A percentile compares a stretch with the other conserved stretches of the same genome.
Evolutionary conservation across 1,140 invertebrate species (phyloP).

Genomic region (Hirudo medicinalis): DNA sequence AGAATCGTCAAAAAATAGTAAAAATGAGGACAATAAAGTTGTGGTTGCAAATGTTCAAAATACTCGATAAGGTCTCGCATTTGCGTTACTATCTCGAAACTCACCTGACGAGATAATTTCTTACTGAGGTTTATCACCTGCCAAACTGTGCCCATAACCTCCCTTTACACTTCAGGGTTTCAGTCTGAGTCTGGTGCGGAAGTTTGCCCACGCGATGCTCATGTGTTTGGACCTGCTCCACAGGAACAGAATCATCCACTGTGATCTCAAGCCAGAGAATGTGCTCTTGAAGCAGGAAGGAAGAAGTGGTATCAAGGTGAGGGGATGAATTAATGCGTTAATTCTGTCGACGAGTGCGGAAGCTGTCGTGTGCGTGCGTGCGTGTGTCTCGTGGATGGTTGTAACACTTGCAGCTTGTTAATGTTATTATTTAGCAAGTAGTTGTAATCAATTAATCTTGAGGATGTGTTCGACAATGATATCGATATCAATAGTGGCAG

Average conservation of each 20-base stretch:
- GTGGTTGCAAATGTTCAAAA: too few species aligned
- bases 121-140: background rate
- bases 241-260: slow-evolving; percentile 96
- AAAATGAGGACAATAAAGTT: too few species aligned
- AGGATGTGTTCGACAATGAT: too few species aligned
- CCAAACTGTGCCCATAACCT: background rate
- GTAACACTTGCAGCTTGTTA: too few species aligned
- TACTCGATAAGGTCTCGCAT: too few species aligned
- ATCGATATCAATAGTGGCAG: too few species aligned
- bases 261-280: slow-evolving; percentile 75
- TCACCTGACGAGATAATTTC: background rate
- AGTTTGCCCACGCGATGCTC: slow-evolving; percentile 93
- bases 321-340: too few species aligned
- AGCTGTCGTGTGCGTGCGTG: background rate
- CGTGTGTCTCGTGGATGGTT: background rate
- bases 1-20: too few species aligned
- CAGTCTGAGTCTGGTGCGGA: slow-evolving; percentile 83
- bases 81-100: background rate
- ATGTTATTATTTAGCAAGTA: too few species aligned
- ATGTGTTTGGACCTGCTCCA: slow-evolving; percentile 92
- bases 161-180: slow-evolving; percentile 56
- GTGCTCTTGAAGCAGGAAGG: slow-evolving; percentile 95
- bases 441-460: too few species aligned
- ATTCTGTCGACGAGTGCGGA: background rate
- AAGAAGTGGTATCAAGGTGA: slow-evolving; percentile 83